Evolutionary conservation across 2,113 vertebrate genomes (phyloP).

Genomic region (Coptodon rendalli): DNA sequence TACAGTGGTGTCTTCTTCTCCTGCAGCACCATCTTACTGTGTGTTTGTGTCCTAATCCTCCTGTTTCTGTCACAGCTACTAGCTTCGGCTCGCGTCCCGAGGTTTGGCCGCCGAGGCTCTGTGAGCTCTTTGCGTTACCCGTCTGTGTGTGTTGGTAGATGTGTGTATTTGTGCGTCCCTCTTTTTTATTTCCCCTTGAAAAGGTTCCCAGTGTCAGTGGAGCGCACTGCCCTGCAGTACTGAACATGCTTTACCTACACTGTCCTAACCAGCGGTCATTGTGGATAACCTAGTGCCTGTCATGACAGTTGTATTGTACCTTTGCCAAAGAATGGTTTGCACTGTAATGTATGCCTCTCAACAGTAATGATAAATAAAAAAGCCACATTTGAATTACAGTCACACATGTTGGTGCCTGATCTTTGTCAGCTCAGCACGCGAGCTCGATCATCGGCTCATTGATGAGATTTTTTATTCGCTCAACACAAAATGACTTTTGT

Average conservation of each 20-base stretch:
- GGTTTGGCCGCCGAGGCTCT: slow-evolving; percentile 25
- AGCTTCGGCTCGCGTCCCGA: neutral
- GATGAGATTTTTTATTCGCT: neutral
- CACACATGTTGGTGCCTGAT: neutral
- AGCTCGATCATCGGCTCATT: neutral
- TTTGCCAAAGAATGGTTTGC: slow-evolving; percentile 81
- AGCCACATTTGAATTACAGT: slow-evolving; percentile 59
- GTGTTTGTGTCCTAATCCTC: neutral
- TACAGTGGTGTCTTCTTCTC: neutral
- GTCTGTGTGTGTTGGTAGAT: neutral
- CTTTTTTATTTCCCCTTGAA: neutral
- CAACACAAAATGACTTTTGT: neutral
- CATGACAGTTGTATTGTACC: slow-evolving; percentile 71
- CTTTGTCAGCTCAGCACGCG: neutral
- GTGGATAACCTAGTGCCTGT: slow-evolving; percentile 48
- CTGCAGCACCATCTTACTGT: neutral
- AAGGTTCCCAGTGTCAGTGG: slow-evolving; percentile 38
- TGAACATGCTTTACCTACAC: slow-evolving; percentile 58
- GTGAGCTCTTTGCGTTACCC: slow-evolving; percentile 23
- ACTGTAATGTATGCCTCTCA: slow-evolving; percentile 76
- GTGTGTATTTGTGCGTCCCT: neutral
- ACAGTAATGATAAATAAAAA: slow-evolving; percentile 67
- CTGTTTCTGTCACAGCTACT: neutral
- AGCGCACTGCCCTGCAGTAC: slow-evolving; percentile 67
- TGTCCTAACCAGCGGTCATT: slow-evolving; percentile 44